Percentiles rank a stretch among this genome's conserved stretches.
Evolutionary conservation across 2,888 invertebrate genomes (phyloP).

Genomic region (Eupithecia vulgata): DNA sequence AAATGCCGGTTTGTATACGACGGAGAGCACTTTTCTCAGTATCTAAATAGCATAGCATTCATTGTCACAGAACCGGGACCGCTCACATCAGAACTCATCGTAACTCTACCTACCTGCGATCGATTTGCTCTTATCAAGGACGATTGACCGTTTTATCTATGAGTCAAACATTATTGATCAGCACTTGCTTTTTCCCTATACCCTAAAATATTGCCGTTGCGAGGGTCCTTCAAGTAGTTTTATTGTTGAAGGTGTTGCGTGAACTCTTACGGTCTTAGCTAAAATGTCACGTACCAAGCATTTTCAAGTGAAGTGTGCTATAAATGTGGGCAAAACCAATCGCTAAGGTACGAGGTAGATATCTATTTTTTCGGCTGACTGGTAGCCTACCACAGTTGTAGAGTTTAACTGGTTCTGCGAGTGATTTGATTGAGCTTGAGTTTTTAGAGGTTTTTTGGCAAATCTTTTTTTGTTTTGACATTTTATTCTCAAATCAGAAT

Average conservation of each 20-base stretch:
- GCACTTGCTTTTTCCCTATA: constrained; percentile 3
- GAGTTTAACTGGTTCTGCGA: constrained; percentile 1
- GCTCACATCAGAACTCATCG: constrained; percentile 22
- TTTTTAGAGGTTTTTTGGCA: neutral
- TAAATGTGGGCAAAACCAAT: neutral
- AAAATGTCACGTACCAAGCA: too few relatives aligned
- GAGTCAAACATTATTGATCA: constrained; percentile 19
- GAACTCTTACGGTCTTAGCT: too few relatives aligned
- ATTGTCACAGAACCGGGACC: constrained; percentile 37
- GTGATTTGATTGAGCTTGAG: neutral
- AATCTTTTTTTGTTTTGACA: neutral
- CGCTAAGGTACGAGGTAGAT: neutral
- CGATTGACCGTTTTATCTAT: constrained; percentile 18
- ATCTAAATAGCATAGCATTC: constrained; percentile 52
- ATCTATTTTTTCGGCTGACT: neutral
- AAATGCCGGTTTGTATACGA: constrained; percentile 66
- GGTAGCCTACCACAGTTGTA: neutral
- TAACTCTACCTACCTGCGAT: constrained; percentile 17
- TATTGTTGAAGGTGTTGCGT: too few relatives aligned
- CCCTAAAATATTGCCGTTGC: too few relatives aligned
- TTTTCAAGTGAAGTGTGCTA: too few relatives aligned
- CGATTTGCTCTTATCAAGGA: constrained; percentile 26
- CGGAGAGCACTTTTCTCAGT: constrained; percentile 58
- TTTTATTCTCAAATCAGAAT: neutral
- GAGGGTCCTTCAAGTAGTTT: too few relatives aligned